Evolutionary conservation across 2,888 invertebrate species (phyloP).

Genomic region (Orthosia gracilis): DNA sequence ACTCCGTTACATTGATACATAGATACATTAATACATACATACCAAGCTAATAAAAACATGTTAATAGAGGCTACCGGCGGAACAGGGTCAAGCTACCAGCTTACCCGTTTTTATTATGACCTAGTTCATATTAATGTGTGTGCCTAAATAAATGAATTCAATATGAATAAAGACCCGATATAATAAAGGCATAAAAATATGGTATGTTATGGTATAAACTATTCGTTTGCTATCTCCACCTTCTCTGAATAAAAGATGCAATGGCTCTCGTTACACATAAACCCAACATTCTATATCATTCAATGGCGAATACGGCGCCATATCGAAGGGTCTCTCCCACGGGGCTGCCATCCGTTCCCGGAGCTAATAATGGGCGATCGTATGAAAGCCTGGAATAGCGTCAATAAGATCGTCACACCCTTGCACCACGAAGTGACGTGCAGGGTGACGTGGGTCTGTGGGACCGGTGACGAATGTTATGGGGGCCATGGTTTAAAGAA

Average conservation of each 20-base stretch:
- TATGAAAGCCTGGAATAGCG: constrained; percentile 46
- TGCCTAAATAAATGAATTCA: too few species aligned
- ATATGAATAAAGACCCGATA: too few species aligned
- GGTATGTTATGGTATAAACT: neutral
- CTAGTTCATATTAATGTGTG: too few species aligned
- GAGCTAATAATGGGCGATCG: constrained; percentile 35
- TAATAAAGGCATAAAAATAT: too few species aligned
- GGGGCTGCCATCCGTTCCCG: constrained; percentile 16
- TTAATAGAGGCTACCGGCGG: too few species aligned
- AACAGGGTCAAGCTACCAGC: too few species aligned
- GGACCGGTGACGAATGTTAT: constrained; percentile 22
- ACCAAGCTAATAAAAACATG: too few species aligned
- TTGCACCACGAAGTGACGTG: constrained; percentile 38
- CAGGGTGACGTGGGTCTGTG: constrained; percentile 32
- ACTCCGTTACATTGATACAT: too few species aligned
- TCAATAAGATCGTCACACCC: constrained; percentile 32
- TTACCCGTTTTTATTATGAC: too few species aligned
- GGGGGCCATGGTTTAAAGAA: constrained; percentile 10
- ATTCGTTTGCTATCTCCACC: neutral
- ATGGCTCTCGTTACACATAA: constrained; percentile 14
- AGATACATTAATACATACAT: too few species aligned
- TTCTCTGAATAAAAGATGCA: constrained; percentile 30
- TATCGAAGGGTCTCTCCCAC: constrained; percentile 37
- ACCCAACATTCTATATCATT: constrained; percentile 23
- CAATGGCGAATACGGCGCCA: constrained; percentile 1